phyloP scores from a whole-genome alignment of 1,140 invertebrate genomes.

The Habropoda laboriosa region DNA sequence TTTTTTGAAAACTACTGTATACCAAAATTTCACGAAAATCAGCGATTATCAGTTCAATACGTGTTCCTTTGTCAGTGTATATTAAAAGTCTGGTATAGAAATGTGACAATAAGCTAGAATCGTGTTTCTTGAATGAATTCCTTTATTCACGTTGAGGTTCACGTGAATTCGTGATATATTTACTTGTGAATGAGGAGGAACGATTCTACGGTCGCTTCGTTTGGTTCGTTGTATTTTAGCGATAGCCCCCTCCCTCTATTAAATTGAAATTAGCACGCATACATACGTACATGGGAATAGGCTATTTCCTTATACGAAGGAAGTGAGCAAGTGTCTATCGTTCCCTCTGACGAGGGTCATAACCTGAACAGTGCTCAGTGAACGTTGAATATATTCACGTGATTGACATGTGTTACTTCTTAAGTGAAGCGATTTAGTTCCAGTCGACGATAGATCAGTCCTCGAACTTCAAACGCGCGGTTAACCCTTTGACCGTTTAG shows the following conservation, averaged over 20 bases:
- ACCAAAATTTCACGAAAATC: no score
- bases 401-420: constrained; percentile 52
- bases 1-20: no score
- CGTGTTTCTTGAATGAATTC: no score
- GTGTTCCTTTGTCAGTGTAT: no score
- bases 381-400: constrained; percentile 46
- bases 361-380: constrained; percentile 57
- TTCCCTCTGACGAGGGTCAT: constrained; percentile 58
- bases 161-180: no score
- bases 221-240: neutral
- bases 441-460: neutral
- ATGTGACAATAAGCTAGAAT: no score
- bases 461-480: neutral
- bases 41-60: no score
- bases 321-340: constrained; percentile 61
- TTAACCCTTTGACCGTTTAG: neutral
- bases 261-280: constrained; percentile 43
- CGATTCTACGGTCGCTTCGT: neutral
- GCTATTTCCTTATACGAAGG: constrained; percentile 63
- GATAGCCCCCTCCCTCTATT: neutral
- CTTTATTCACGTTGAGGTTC: no score
- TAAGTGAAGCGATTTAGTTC: neutral
- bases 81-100: no score
- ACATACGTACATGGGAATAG: constrained; percentile 22
- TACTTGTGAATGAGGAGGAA: neutral